A percentile compares a stretch with the other conserved stretches of the same genome.
These are phyloP conservation scores for Distichodus sexfasciatus DNA, from an alignment of 2,797 vertebrate genomes.

Conservation along the genomic window DNA sequence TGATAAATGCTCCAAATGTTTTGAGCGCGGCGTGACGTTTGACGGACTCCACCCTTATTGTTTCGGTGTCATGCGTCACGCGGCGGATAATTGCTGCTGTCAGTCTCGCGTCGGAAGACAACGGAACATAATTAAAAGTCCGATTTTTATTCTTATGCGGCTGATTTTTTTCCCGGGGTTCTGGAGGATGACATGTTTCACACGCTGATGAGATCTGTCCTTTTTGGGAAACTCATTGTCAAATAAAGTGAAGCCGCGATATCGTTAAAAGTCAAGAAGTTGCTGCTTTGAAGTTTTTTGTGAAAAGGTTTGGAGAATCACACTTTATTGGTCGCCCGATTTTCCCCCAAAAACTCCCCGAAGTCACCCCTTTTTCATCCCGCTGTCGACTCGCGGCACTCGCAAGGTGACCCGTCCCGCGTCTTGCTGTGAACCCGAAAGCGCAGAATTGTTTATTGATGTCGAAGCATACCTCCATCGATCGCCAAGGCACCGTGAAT, in stretches of 20 bases:
- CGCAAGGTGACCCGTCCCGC: slow-evolving; percentile 24
- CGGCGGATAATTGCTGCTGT: slow-evolving; percentile 2
- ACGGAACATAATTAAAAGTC: slow-evolving; percentile 7
- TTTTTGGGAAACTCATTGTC: background rate
- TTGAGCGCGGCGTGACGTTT: background rate
- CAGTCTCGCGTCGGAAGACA: background rate
- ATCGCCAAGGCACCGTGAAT: slow-evolving; percentile 56
- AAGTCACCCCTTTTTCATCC: too few species aligned
- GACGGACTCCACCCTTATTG: background rate
- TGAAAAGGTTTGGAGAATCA: too few species aligned
- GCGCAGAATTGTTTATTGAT: slow-evolving; percentile 49
- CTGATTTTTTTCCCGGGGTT: background rate
- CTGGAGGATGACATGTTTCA: background rate
- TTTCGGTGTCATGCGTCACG: background rate
- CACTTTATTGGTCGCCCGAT: too few species aligned
- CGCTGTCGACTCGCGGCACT: background rate
- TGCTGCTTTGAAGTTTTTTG: too few species aligned
- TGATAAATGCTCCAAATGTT: background rate
- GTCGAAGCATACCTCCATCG: slow-evolving; percentile 47
- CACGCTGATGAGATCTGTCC: background rate
- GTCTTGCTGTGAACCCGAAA: slow-evolving; percentile 9
- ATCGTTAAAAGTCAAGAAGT: too few species aligned
- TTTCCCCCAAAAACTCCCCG: too few species aligned
- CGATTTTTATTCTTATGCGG: background rate
- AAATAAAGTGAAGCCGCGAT: too few species aligned